Evolutionary conservation across 2,888 invertebrate genomes (phyloP).

Genomic region (Scaptomyza reducta): DNA sequence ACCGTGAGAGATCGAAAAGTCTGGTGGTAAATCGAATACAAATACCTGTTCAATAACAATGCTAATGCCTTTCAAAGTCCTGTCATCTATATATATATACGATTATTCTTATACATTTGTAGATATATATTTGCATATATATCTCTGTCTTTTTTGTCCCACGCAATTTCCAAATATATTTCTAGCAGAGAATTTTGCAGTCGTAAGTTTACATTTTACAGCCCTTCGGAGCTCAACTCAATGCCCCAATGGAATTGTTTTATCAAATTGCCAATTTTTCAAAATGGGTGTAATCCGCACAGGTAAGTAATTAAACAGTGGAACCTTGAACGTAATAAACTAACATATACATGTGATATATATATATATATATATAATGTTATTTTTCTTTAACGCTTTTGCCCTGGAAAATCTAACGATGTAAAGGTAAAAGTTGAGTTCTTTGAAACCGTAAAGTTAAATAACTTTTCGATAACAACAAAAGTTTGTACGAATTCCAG

Average conservation of each 20-base stretch:
- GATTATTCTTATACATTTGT: conserved; percentile 35
- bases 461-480: not conserved
- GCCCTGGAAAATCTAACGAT: conserved; percentile 1
- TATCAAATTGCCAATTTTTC: conserved; percentile 37
- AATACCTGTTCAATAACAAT: conserved; percentile 61
- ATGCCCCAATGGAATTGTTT: conserved; percentile 66
- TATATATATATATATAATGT: conserved; percentile 11
- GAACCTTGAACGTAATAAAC: conserved; percentile 51
- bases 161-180: conserved; percentile 39
- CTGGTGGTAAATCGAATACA: conserved; percentile 81
- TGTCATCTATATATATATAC: conserved; percentile 71
- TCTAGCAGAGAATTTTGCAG: conserved; percentile 61
- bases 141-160: conserved; percentile 57
- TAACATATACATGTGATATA: not conserved
- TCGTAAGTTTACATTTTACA: conserved; percentile 78
- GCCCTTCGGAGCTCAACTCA: conserved; percentile 56
- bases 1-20: conserved; percentile 45
- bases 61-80: conserved; percentile 76
- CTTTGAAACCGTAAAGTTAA: too few relatives aligned
- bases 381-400: conserved; percentile 10
- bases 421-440: conserved; percentile 1
- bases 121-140: conserved; percentile 26
- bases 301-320: conserved; percentile 50
- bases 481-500: too few relatives aligned
- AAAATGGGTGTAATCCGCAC: conserved; percentile 25